phyloP scores from a whole-genome alignment of 2,113 vertebrate species.

The Proterorhinus semilunaris region DNA sequence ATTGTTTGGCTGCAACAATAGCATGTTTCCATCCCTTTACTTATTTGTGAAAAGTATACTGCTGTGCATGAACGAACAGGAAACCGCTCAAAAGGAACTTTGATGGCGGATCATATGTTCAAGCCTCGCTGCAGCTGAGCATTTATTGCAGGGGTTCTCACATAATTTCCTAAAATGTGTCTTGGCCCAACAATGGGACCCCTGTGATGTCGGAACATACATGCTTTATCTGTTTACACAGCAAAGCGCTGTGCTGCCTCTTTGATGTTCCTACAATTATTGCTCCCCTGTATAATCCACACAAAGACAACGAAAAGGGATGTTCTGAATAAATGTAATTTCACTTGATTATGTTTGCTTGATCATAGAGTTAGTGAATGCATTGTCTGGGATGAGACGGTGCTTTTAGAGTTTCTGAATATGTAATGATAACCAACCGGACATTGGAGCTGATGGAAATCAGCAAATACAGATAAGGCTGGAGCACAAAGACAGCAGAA shows the following conservation, averaged over 20 bases:
- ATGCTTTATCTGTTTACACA: slow-evolving; percentile 42
- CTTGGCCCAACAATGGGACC: slow-evolving; percentile 57
- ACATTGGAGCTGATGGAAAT: slow-evolving; percentile 29
- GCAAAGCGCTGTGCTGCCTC: slow-evolving; percentile 15
- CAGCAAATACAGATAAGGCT: slow-evolving; percentile 22
- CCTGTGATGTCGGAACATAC: slow-evolving; percentile 38
- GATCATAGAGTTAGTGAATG: neutral
- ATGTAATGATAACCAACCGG: neutral
- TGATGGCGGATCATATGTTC: slow-evolving; percentile 25
- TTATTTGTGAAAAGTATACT: slow-evolving; percentile 21
- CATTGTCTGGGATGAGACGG: slow-evolving; percentile 2
- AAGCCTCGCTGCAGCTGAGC: neutral
- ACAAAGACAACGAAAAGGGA: neutral
- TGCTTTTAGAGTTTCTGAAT: slow-evolving; percentile 13
- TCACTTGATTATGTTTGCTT: neutral
- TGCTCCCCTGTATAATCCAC: neutral
- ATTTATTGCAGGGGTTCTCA: slow-evolving; percentile 19
- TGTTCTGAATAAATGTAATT: neutral
- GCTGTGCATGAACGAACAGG: slow-evolving; percentile 28
- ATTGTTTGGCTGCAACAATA: neutral
- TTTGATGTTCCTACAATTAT: slow-evolving; percentile 37
- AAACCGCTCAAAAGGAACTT: slow-evolving; percentile 46
- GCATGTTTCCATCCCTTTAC: neutral
- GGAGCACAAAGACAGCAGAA: slow-evolving; percentile 23
- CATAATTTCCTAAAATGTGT: slow-evolving; percentile 48